Evolutionary conservation across 1,140 invertebrate genomes (phyloP).

Genomic region (Trypoxylus dichotomus): DNA sequence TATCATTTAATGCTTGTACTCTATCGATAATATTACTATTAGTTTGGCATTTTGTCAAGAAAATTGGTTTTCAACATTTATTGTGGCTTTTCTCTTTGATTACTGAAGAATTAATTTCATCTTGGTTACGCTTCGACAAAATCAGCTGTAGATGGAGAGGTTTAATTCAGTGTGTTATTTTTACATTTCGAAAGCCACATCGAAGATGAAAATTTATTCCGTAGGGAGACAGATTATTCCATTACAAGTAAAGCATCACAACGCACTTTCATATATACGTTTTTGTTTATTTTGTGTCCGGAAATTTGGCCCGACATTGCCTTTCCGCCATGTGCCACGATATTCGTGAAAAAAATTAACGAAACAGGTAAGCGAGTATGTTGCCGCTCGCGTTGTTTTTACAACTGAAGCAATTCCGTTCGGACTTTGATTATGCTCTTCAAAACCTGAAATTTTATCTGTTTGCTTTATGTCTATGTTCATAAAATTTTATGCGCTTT

Average conservation of each 20-base stretch:
- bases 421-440: not conserved
- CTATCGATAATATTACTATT: no score
- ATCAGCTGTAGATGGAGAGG: not conserved
- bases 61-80: no score
- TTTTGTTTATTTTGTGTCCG: not conserved
- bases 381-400: not conserved
- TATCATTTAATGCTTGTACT: no score
- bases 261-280: not conserved
- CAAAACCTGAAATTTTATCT: not conserved
- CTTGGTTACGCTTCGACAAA: no score
- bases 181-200: not conserved
- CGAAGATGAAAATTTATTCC: not conserved
- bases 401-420: not conserved
- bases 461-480: not conserved
- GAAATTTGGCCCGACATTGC: not conserved
- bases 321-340: not conserved
- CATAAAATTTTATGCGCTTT: not conserved
- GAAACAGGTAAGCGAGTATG: not conserved
- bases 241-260: not conserved
- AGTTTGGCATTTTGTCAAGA: no score
- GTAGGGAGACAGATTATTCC: not conserved
- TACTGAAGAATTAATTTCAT: no score
- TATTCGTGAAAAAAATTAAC: not conserved
- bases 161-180: not conserved
- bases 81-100: no score